Evolutionary conservation across 1,140 invertebrate species (phyloP), one percentile per base, ranked within the genome.

Genomic region (Bombus turneri): DNA sequence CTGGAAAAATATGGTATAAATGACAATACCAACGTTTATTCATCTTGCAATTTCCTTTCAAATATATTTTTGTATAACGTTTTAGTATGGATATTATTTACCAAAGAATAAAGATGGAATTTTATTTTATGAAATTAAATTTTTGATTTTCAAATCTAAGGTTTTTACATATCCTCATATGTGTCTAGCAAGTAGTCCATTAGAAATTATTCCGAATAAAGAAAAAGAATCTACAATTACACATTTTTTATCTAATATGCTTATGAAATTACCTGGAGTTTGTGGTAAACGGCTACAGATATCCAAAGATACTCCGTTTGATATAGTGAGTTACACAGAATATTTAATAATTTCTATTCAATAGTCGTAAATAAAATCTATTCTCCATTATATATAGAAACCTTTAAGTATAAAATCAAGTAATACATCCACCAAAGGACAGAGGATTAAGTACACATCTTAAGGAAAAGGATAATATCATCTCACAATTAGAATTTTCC

Each of bases 1-100:
- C 81, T 95, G 94, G 94, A 94, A 93, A 88, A 94, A 95, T 87
- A 94, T 93, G 91, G 94, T 95, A 68, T 77, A 25, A 47, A 66
- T 22, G 53, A 53, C 1, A 6, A 53, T 22, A 53, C 5, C 5
- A 57, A 1, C 25, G 34, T 25, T 43, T 43, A 59, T 37, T 34
- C 68, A 37, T 64, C 39, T n/a, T 57, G 0, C 18, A 68, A 68
- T 41, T 79, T 62, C 13, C 66, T 10, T 76, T 18, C 12, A 80
- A 73, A 22, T n/a, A 41, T 37, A 13, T 31, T 43, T 3, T 41
- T 28, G n/a, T 47, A 43, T 86, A 39, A 74, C 64, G n/a, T 83
- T 92, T 80, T 59, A 95, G 94, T 92, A 95, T 83, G 93, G 94
- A 18, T 95, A 94, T 83, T 83, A 90, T 34, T 82, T 95, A 31